Percentiles rank a stretch among this genome's conserved stretches.
phyloP scores from a whole-genome alignment of 2,888 invertebrate species.

The Apotomis capreana region DNA sequence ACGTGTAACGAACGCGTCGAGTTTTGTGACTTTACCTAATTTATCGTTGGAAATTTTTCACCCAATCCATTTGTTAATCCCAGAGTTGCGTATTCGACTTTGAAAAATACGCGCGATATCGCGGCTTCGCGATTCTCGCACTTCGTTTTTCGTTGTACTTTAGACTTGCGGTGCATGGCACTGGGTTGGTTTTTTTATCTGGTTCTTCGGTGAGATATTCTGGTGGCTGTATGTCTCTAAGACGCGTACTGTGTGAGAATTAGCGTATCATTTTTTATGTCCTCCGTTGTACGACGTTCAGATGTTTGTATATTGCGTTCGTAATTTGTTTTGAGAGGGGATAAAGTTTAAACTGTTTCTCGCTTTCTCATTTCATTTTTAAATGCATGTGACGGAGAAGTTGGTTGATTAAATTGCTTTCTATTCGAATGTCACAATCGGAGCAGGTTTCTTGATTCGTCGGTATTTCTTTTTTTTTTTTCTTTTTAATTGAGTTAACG shows the following conservation, averaged over 20 bases:
- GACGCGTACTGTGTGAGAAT: constrained; percentile 30
- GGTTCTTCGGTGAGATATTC: not conserved
- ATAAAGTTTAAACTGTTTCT: not conserved
- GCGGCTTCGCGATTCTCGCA: not conserved
- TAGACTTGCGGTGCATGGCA: not conserved
- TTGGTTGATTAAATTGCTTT: no score
- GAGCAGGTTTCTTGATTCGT: no score
- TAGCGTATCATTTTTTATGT: constrained; percentile 18
- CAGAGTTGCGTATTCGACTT: constrained; percentile 56
- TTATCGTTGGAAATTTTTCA: constrained; percentile 74
- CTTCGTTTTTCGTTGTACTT: not conserved
- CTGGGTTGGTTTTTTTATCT: not conserved
- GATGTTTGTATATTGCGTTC: constrained; percentile 4
- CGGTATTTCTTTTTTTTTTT: no score
- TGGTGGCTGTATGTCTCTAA: constrained; percentile 40
- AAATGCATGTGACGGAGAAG: no score
- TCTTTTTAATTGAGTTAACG: no score
- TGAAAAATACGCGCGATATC: constrained; percentile 56
- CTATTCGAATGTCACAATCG: no score
- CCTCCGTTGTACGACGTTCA: constrained; percentile 1
- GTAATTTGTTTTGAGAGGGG: not conserved
- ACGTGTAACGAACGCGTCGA: constrained; percentile 61
- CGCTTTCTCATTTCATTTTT: not conserved
- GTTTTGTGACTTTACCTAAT: constrained; percentile 71
- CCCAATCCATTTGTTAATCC: constrained; percentile 73